Evolutionary conservation across 2,113 vertebrate genomes (phyloP).

Genomic region (Symphodus melops): DNA sequence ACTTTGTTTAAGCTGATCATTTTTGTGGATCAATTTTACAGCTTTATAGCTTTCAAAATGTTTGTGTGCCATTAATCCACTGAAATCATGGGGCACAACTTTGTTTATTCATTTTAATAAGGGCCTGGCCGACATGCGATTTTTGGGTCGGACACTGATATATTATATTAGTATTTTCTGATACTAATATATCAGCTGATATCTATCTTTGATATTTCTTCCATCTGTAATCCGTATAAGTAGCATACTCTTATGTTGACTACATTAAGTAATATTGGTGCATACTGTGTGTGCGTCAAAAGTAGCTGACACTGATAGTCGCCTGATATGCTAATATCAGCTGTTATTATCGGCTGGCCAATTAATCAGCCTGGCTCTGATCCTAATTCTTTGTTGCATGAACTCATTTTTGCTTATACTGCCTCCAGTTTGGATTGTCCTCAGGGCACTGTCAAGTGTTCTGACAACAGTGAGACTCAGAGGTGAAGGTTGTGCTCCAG

Average conservation of each 20-base stretch:
- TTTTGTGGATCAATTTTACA: background rate
- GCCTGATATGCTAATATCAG: too few species aligned
- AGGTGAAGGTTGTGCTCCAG: background rate
- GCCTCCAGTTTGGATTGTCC: background rate
- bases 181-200: too few species aligned
- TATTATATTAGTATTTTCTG: too few species aligned
- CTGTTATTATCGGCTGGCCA: too few species aligned
- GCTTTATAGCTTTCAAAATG: background rate
- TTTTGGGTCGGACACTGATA: too few species aligned
- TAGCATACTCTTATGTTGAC: too few species aligned
- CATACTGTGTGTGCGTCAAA: too few species aligned
- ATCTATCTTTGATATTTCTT: too few species aligned
- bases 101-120: background rate
- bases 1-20: background rate
- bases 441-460: background rate
- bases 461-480: background rate
- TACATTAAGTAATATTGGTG: too few species aligned
- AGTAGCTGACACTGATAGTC: too few species aligned
- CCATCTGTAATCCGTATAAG: too few species aligned
- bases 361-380: background rate
- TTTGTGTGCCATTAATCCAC: slow-evolving; percentile 2
- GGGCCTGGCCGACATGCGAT: too few species aligned
- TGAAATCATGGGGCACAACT: background rate
- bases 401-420: background rate
- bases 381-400: slow-evolving; percentile 8